Base-by-base conservation (phyloP, 1,140 invertebrate species). In the Ganaspis sp. region DNA sequence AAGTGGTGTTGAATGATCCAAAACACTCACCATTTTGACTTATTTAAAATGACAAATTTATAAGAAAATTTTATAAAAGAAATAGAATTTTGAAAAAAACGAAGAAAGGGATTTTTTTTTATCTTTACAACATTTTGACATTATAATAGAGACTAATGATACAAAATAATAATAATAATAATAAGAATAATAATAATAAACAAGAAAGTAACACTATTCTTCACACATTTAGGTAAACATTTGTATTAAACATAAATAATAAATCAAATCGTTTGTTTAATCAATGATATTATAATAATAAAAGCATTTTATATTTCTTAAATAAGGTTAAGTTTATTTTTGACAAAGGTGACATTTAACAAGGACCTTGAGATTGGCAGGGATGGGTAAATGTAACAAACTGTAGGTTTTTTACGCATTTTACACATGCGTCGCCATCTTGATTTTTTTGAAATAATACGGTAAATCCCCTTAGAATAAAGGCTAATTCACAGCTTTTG, bases 301-400 rank as follows among this genome's bases (percentile, higher is more conserved):
- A 12, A 29, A 4, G 23, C 0, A 15, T 29, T 64, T 64, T 29
- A 9, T 23, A 19, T 58, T 58, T 58, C 6, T 42, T 42, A 21
- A 58, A 23, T 23, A 58, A 58, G 21, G 21, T 58, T 58, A 58
- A 58, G 21, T 23, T 64, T 64, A 64, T 64, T 64, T 64, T 64
- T 64, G 54, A 26, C 54, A 64, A 23, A 64, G 54, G 54, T 64
- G 23, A 64, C 54, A 64, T 64, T 64, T 64, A 64, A 49, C 4
- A 45, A 49, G 17, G 15, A n/a, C 45, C 45, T 49, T 49, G n/a
- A 49, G 17, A 49, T n/a, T n/a, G n/a, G n/a, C n/a, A n/a, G n/a
- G n/a, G n/a, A n/a, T n/a, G n/a, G n/a, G n/a, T n/a, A n/a, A n/a
- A n/a, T n/a, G n/a, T n/a, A n/a, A n/a, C n/a, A n/a, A n/a, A n/a